Percentiles rank a stretch among this genome's conserved stretches.
Evolutionary conservation across 2,888 invertebrate species (phyloP).

Genomic region (Lottia scabra): DNA sequence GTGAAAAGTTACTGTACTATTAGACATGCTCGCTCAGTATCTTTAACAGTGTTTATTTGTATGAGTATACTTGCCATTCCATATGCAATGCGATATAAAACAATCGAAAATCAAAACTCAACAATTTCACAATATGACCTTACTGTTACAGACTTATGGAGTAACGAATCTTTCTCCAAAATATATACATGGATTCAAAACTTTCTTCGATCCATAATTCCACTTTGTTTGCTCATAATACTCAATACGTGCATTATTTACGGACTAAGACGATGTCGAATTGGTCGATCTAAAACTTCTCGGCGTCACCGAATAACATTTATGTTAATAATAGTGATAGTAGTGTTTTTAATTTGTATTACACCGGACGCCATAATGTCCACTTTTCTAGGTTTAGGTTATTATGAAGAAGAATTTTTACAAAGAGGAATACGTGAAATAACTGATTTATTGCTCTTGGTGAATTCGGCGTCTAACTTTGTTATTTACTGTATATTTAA

Average conservation of each 20-base stretch:
- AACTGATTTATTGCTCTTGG: constrained; percentile 61
- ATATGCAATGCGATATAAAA: constrained; percentile 59
- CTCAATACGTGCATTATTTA: constrained; percentile 63
- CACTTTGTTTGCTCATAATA: constrained; percentile 57
- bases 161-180: constrained; percentile 49
- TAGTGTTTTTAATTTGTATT: constrained; percentile 65
- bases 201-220: constrained; percentile 63
- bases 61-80: constrained; percentile 62
- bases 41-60: constrained; percentile 51
- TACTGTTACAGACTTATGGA: constrained; percentile 56
- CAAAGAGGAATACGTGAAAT: constrained; percentile 65
- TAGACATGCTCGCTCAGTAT: constrained; percentile 53
- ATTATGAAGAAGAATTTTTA: constrained; percentile 61
- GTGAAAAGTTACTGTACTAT: constrained; percentile 55
- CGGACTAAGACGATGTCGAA: constrained; percentile 53
- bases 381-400: constrained; percentile 63
- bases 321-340: constrained; percentile 65
- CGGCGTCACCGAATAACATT: constrained; percentile 61
- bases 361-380: constrained; percentile 68
- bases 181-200: constrained; percentile 63
- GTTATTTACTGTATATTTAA: constrained; percentile 66
- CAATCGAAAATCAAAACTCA: constrained; percentile 37
- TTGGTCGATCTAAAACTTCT: constrained; percentile 46
- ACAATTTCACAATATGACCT: constrained; percentile 48
- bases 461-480: constrained; percentile 67